phyloP scores from a whole-genome alignment of 2,888 invertebrate genomes.

The Globia sparganii region DNA sequence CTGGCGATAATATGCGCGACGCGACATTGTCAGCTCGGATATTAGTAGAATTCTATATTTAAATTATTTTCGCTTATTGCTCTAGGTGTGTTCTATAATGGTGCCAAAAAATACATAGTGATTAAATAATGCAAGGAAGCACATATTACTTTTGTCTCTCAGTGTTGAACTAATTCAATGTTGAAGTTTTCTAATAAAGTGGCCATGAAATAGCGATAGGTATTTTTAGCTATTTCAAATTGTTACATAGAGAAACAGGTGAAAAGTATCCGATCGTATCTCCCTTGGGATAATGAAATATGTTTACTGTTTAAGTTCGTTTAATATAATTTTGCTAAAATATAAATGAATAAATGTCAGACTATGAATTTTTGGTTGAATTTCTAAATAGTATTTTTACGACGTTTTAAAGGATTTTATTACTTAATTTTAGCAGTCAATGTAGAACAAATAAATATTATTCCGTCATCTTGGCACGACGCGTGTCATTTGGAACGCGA shows the following conservation, averaged over 20 bases:
- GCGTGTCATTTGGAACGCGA: conserved; percentile 76
- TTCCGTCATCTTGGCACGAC: conserved; percentile 81
- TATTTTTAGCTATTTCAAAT: conserved; percentile 39
- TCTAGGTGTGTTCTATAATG: conserved; percentile 75
- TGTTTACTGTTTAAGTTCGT: neutral
- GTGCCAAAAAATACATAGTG: conserved; percentile 8
- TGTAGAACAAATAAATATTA: conserved; percentile 74
- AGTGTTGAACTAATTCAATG: conserved; percentile 33
- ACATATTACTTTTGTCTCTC: conserved; percentile 17
- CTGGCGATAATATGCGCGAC: conserved; percentile 80
- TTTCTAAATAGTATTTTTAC: neutral
- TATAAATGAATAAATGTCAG: neutral
- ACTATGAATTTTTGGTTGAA: neutral
- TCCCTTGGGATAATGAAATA: neutral
- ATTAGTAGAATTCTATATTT: conserved; percentile 81
- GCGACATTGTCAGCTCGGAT: conserved; percentile 85
- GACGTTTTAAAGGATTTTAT: neutral
- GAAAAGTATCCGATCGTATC: conserved; percentile 28
- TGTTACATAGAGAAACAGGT: conserved; percentile 41
- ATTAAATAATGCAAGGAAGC: conserved; percentile 15
- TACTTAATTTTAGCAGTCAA: conserved; percentile 63
- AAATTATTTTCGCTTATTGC: conserved; percentile 72
- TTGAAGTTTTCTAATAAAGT: conserved; percentile 16
- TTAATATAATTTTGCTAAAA: neutral
- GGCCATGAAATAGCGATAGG: conserved; percentile 34